Base-by-base conservation (phyloP, 2,797 vertebrate species). In the Malacoraja senta region DNA sequence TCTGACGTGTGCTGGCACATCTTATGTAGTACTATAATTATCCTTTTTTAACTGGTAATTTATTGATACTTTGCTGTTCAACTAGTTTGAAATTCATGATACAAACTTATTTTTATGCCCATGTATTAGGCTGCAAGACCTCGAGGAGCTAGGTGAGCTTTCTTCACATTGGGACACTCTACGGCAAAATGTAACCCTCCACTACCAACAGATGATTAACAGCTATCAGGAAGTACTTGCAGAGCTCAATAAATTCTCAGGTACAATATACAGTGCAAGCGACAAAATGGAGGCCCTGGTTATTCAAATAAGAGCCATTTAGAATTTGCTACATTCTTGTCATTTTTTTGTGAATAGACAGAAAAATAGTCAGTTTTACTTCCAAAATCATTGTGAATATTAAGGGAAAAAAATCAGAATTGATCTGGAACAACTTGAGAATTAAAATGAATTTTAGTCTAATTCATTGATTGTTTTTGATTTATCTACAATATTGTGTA, bases 121-220 rank as follows among this genome's bases (percentile, higher is more conserved):
- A 84, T 8, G 63, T 0, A 93, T 90, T 95, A 99, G 99, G 97
- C 97, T 99, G 95, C 98, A 99, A 94, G 98, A 99, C 92, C 96
- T 99, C 93, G 98, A 97, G 94, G 98, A 99, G 93, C 95, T 99
- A 93, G 98, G 98, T 26, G 98, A 99, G 38, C 98, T 99, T 61
- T 98, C 98, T 93, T 98, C 98, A 94, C 99, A 99, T 94, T 99
- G 99, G 99, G 98, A 99, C 95, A 99, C 99, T 94, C 96, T 99
- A 93, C 97, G 99, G 93, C 98, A 96, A 95, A 99, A 98, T 94
- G 98, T 99, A 93, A 98, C 98, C 93, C 95, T 97, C 90, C 97
- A 98, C 95, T 99, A 98, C 93, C 97, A 97, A 93, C 98, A 98
- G 94, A 97, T 99, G 96, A 95, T 99, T 96, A 96, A 94, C 93